Evolutionary conservation across 2,113 vertebrate species (phyloP), one percentile per base, ranked within the genome.

Genomic region (Aphelocoma coerulescens): DNA sequence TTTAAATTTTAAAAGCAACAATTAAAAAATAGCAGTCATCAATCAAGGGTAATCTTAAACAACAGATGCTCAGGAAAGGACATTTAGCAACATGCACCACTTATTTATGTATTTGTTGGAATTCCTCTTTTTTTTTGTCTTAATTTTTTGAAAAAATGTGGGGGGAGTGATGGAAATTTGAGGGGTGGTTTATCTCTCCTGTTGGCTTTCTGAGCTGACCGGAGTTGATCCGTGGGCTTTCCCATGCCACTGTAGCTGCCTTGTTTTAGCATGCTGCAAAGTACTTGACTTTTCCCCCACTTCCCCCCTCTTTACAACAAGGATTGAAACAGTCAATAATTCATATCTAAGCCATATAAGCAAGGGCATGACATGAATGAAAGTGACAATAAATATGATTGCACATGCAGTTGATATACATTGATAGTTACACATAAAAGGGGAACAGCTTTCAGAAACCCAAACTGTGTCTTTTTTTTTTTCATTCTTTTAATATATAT

Each of bases 1-100:
- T 98, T 98, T 98, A 98, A 97, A 98, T 97, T 98, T 98, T 98
- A 98, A 97, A 98, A 98, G 98, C 98, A 98, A 98, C 98, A 98
- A 98, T 98, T 98, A 98, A 98, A 98, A 98, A 97, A 98, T 97
- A 97, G 96, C 97, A 97, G 97, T 96, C 97, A 97, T 97, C 98
- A 96, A 97, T 98, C 97, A 98, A 97, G 97, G 96, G 96, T 98
- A 97, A 97, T 98, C 97, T 97, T 97, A 97, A 97, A 96, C 94
- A 97, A 95, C 98, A 98, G 97, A 97, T 97, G 98, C 96, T 97
- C 88, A 59, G 96, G 96, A 96, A 96, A 97, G 97, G 96, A 96
- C 97, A 96, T 94, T 94, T 96, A 97, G 94, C 93, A 95, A 94
- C 91, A 92, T 94, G 88, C 94, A 89, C 85, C 76, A 81, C 93